These are phyloP conservation scores for Pitangus sulphuratus DNA, from an alignment of 2,797 vertebrate species.

Conservation along the genomic window DNA sequence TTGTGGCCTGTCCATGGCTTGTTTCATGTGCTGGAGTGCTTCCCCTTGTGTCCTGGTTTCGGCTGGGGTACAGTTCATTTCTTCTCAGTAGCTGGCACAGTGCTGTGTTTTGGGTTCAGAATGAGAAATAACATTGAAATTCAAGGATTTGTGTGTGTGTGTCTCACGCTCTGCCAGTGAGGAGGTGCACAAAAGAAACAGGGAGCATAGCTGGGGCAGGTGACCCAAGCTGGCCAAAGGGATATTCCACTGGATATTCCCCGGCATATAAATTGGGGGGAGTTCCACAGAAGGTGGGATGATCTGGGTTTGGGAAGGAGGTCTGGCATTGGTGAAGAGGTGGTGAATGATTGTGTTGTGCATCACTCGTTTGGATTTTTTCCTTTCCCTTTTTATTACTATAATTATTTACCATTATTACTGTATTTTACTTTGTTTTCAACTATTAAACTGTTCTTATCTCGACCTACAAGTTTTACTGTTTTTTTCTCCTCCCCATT, in stretches of 20 bases:
- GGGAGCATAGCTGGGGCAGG: too few species aligned
- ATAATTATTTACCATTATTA: not conserved
- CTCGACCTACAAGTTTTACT: not conserved
- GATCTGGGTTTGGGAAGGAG: not conserved
- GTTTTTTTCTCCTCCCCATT: not conserved
- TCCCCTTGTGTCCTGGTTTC: not conserved
- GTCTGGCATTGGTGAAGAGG: not conserved
- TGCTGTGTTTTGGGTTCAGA: not conserved
- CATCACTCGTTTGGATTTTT: not conserved
- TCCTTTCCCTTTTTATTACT: not conserved
- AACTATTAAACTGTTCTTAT: not conserved
- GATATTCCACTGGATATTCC: not conserved
- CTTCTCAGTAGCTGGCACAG: not conserved
- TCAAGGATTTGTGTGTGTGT: too few species aligned
- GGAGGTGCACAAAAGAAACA: not conserved
- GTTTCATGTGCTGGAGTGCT: not conserved
- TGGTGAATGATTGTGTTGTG: rapidly evolving
- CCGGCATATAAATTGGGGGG: not conserved
- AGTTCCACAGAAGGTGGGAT: not conserved
- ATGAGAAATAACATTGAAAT: not conserved
- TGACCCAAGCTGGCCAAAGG: not conserved
- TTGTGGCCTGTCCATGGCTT: rapidly evolving
- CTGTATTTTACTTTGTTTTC: not conserved
- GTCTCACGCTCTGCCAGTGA: not conserved
- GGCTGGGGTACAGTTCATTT: not conserved